Evolutionary conservation across 2,888 invertebrate species (phyloP).

Genomic region (Bedellia somnulentella): DNA sequence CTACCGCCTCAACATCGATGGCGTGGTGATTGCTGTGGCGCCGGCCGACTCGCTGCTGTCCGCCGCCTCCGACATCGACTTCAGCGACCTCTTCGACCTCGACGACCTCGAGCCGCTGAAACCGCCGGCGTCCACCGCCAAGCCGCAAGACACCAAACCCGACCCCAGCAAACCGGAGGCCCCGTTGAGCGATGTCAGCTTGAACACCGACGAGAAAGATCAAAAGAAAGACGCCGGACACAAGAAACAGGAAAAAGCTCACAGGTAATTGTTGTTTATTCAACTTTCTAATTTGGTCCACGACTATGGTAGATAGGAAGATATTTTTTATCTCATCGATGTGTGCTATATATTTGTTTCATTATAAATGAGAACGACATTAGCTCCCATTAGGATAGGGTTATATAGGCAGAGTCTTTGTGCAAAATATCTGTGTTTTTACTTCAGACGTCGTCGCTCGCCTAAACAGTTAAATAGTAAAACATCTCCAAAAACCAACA

Average conservation of each 20-base stretch:
- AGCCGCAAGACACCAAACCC: constrained; percentile 6
- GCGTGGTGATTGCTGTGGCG: constrained; percentile 67
- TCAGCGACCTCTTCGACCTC: constrained; percentile 33
- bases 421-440: too few relatives aligned
- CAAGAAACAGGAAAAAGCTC: constrained; percentile 37
- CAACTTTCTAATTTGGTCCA: too few relatives aligned
- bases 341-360: too few relatives aligned
- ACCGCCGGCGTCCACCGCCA: constrained; percentile 13
- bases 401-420: too few relatives aligned
- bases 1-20: constrained; percentile 69
- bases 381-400: too few relatives aligned
- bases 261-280: constrained; percentile 35
- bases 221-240: constrained; percentile 30
- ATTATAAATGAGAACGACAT: too few relatives aligned
- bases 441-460: too few relatives aligned
- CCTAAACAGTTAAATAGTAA: too few relatives aligned
- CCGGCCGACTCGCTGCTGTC: constrained; percentile 64
- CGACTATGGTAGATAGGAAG: too few relatives aligned
- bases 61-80: constrained; percentile 50
- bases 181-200: constrained; percentile 25
- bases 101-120: constrained; percentile 22
- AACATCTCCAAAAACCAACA: too few relatives aligned
- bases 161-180: constrained; percentile 14
- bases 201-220: constrained; percentile 21
- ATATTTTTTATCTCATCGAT: too few relatives aligned